A percentile compares a stretch with the other conserved stretches of the same genome.
Evolutionary conservation across 1,140 invertebrate species (phyloP).

Genomic region (Papilio helenus): DNA sequence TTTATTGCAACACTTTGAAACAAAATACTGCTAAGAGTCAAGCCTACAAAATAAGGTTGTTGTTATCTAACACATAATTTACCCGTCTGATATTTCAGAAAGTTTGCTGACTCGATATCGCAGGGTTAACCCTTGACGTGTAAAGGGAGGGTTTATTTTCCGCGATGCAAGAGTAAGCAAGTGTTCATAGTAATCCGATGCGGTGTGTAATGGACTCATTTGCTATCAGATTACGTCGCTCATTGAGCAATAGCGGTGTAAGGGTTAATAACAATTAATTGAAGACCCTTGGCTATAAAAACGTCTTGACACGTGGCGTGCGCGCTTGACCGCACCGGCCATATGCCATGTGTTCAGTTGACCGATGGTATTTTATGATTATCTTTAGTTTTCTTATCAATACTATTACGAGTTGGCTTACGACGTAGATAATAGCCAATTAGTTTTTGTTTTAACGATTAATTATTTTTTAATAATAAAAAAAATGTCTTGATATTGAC

Average conservation of each 20-base stretch:
- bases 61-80: slow-evolving; percentile 26
- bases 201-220: slow-evolving; percentile 59
- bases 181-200: slow-evolving; percentile 55
- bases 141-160: slow-evolving; percentile 46
- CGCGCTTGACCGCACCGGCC: slow-evolving; percentile 58
- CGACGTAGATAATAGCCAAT: not conserved
- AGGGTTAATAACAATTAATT: slow-evolving; percentile 78
- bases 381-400: not conserved
- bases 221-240: slow-evolving; percentile 57
- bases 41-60: slow-evolving; percentile 21
- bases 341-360: slow-evolving; percentile 54
- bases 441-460: not conserved
- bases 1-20: not conserved
- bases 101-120: slow-evolving; percentile 30
- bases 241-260: slow-evolving; percentile 45
- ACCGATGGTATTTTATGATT: slow-evolving; percentile 9
- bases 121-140: slow-evolving; percentile 11
- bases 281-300: slow-evolving; percentile 60
- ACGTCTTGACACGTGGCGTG: slow-evolving; percentile 64
- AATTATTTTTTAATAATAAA: not conserved
- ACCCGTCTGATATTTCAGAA: slow-evolving; percentile 28
- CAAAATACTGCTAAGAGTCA: not conserved
- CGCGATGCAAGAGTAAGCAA: slow-evolving; percentile 42
- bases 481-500: not conserved
- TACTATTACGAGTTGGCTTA: not conserved